phyloP scores from a whole-genome alignment of 1,140 invertebrate genomes.

The Euura saliciscinereae region DNA sequence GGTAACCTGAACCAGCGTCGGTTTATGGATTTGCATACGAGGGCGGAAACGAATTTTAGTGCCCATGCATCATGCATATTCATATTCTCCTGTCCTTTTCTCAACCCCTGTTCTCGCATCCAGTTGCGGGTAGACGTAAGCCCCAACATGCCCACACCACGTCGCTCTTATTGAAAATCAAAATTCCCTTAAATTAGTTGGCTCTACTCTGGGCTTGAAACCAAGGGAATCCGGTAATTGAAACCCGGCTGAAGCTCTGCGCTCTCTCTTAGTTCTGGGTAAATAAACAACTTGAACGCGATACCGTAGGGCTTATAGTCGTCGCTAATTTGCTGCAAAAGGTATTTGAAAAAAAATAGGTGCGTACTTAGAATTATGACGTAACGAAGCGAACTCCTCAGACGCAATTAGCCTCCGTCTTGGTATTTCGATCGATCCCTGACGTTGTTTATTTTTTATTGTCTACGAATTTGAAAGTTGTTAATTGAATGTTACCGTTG shows the following conservation, averaged over 20 bases:
- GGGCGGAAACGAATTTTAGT: slow-evolving; percentile 52
- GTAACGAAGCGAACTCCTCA: no score
- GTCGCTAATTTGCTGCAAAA: no score
- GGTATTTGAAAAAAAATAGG: no score
- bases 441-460: no score
- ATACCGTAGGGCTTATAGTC: no score
- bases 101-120: slow-evolving; percentile 26
- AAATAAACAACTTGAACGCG: background rate
- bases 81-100: slow-evolving; percentile 46
- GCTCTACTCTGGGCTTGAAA: background rate
- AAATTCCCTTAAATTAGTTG: slow-evolving; percentile 51
- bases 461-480: no score
- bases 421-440: no score
- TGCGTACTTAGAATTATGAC: no score
- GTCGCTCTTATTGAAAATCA: slow-evolving; percentile 52
- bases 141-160: slow-evolving; percentile 46
- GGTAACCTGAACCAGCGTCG: slow-evolving; percentile 42
- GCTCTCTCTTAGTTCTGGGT: background rate
- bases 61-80: slow-evolving; percentile 62
- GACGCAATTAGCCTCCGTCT: no score
- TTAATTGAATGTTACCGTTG: no score
- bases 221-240: background rate
- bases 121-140: slow-evolving; percentile 57
- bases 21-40: slow-evolving; percentile 54
- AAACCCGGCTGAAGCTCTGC: background rate